Percentiles rank a stretch among this genome's conserved stretches.
Evolutionary conservation across 2,888 invertebrate species (phyloP).

Genomic region (Xanthorhoe spadicearia): DNA sequence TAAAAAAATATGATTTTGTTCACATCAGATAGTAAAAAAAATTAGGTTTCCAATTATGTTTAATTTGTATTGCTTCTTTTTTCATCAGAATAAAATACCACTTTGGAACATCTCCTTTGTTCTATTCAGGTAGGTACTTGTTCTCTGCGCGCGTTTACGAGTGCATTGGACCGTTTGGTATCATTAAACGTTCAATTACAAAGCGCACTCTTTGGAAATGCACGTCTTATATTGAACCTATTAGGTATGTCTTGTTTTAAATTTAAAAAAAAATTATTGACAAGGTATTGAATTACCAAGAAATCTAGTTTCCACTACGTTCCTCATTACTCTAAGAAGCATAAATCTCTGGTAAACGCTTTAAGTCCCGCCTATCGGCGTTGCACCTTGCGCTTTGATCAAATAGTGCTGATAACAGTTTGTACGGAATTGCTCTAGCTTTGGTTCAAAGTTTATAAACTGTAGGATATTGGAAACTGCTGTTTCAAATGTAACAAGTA

Average conservation of each 20-base stretch:
- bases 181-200: not conserved
- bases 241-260: not conserved
- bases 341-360: conserved; percentile 52
- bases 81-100: too few species aligned
- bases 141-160: too few species aligned
- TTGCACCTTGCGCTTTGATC: conserved; percentile 49
- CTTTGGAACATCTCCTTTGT: too few species aligned
- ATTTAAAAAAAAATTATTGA: not conserved
- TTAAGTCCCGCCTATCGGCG: conserved; percentile 45
- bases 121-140: too few species aligned
- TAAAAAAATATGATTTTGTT: too few species aligned
- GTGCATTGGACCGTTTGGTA: too few species aligned
- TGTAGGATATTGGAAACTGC: not conserved
- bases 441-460: not conserved
- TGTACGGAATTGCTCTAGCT: conserved; percentile 1
- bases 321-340: conserved; percentile 6
- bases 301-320: not conserved
- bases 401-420: conserved; percentile 20
- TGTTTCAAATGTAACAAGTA: not conserved
- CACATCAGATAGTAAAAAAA: too few species aligned
- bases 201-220: too few species aligned
- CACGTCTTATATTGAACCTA: too few species aligned
- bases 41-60: too few species aligned
- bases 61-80: too few species aligned
- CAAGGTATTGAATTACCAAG: not conserved